phyloP scores from a whole-genome alignment of 2,113 vertebrate species.

The Brienomyrus brachyistius region DNA sequence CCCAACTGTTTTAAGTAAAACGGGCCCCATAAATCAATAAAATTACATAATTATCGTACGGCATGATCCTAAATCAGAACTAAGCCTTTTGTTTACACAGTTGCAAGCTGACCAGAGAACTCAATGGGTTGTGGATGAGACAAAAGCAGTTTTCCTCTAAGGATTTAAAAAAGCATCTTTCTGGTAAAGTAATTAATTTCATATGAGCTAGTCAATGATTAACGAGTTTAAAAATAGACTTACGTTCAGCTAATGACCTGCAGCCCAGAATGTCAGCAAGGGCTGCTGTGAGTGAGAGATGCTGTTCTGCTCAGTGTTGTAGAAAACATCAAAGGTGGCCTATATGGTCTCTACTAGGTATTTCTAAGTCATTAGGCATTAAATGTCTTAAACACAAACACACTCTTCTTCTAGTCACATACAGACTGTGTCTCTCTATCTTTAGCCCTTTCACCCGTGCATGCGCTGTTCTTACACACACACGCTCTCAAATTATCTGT shows the following conservation, averaged over 20 bases:
- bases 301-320: slow-evolving; percentile 8
- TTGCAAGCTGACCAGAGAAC: background rate
- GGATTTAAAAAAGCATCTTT: background rate
- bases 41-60: background rate
- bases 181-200: background rate
- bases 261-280: background rate
- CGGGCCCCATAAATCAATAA: background rate
- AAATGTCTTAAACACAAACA: slow-evolving; percentile 15
- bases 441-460: background rate
- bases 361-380: slow-evolving; percentile 12
- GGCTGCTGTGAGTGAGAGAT: background rate
- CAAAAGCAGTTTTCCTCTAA: background rate
- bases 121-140: background rate
- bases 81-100: background rate
- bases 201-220: background rate
- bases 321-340: slow-evolving; percentile 8
- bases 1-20: background rate
- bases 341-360: background rate
- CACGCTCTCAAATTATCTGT: background rate
- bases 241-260: background rate
- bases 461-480: background rate
- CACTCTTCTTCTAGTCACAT: background rate
- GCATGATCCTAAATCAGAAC: background rate
- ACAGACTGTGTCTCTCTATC: background rate
- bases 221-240: background rate